Evolutionary conservation across 1,140 invertebrate genomes (phyloP), one percentile per base, ranked within the genome.

Genomic region (Elymnias hypermnestra): DNA sequence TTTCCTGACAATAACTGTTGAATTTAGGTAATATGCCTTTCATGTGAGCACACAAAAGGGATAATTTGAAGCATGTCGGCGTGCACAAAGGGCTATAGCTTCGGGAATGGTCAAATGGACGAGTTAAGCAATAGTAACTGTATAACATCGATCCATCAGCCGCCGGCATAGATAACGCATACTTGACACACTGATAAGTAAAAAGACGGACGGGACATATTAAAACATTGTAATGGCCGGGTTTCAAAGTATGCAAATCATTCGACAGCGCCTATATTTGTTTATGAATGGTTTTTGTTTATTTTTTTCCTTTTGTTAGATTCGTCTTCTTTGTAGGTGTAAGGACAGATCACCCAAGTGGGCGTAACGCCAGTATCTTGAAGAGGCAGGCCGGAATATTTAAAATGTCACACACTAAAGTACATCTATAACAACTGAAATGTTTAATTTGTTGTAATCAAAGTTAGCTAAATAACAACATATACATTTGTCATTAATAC

Each of bases 91-190:
- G 19, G 33, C 42, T 19, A 26, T 28, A 37, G 22, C 15, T 36
- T 26, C 12, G 33, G n/a, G 12, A 45, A 36, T 22, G 23, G 17
- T 33, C 13, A 25, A 45, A 45, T 28, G 35, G 43, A 19, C 23
- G 14, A 43, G 29, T 33, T 33, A 33, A 45, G 43, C 43, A 45
- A 28, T 22, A 36, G 22, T 26, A 28, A 22, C 22, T 12, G 23
- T 33, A 61, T 67, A 69, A 66, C 63, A 68, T 60, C 72, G 72
- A 75, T 78, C 72, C 65, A 78, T 78, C 74, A 73, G 68, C 38
- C 53, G 56, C 54, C 53, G 56, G 28, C 44, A 39, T 55, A 64
- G 71, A 73, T 78, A 74, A 72, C 56, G 53, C 58, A 61, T 67
- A 61, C 58, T 59, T 68, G 70, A 68, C 72, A 75, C 58, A 64